A percentile compares a stretch with the other conserved stretches of the same genome.
phyloP scores from a whole-genome alignment of 2,888 invertebrate genomes.

The Eupelmus urozonus region DNA sequence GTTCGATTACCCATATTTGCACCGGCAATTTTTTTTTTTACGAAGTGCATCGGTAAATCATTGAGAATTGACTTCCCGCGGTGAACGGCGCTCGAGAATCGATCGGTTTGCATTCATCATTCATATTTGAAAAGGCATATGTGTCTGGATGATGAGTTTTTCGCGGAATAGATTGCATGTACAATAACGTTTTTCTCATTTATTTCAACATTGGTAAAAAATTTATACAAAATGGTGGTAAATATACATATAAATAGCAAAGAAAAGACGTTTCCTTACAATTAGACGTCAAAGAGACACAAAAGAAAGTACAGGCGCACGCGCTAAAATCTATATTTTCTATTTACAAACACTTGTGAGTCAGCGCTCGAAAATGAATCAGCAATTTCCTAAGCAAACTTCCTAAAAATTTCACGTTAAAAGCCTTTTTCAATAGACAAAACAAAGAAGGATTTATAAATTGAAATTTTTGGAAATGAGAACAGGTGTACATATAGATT shows the following conservation, averaged over 20 bases:
- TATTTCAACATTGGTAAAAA: conserved; percentile 27
- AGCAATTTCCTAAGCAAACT: conserved; percentile 23
- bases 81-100: conserved; percentile 8
- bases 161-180: no score
- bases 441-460: neutral
- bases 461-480: neutral
- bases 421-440: neutral
- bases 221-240: conserved; percentile 14
- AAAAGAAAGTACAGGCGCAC: conserved; percentile 9
- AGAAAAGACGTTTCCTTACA: conserved; percentile 14
- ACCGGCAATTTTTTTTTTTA: neutral
- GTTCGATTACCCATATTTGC: conserved; percentile 26
- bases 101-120: neutral
- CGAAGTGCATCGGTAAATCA: conserved; percentile 6
- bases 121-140: neutral
- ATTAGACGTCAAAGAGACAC: neutral
- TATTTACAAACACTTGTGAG: conserved; percentile 42
- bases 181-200: conserved; percentile 12
- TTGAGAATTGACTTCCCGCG: neutral
- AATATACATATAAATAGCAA: conserved; percentile 30
- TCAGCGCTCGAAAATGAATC: conserved; percentile 16
- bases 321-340: conserved; percentile 37
- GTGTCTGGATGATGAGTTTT: no score
- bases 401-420: conserved; percentile 21
- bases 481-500: no score